A percentile compares a stretch with the other conserved stretches of the same genome.
phyloP scores from a whole-genome alignment of 2,797 vertebrate genomes.

The Phrynocephalus guinanensis region DNA sequence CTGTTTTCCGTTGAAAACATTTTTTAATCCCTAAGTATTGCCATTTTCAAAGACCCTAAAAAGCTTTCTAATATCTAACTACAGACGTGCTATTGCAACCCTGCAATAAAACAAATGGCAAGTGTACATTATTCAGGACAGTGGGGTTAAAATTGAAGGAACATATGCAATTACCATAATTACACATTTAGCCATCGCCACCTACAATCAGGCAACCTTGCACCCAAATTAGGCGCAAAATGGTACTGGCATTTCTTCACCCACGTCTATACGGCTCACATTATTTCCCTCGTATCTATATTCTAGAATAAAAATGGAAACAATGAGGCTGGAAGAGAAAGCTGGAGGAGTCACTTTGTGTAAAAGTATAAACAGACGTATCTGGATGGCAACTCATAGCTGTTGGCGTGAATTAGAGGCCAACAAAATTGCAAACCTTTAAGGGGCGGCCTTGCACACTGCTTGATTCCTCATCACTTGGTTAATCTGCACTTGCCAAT shows the following conservation, averaged over 20 bases:
- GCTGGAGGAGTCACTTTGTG: conserved; percentile 28
- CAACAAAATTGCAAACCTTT: background rate
- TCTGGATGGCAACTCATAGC: background rate
- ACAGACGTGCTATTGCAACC: conserved; percentile 13
- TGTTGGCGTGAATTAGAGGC: background rate
- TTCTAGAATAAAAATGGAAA: conserved; percentile 28
- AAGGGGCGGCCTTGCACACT: background rate
- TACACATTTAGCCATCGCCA: conserved; percentile 15
- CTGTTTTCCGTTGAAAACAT: conserved; percentile 21
- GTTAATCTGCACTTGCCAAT: background rate
- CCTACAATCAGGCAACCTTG: conserved; percentile 16
- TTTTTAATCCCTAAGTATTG: conserved; percentile 15
- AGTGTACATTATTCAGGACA: background rate
- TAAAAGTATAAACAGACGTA: background rate
- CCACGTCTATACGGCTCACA: background rate
- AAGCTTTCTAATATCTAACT: conserved; percentile 39
- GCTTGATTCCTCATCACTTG: background rate
- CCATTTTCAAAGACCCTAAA: conserved; percentile 19
- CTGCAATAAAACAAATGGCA: conserved; percentile 3
- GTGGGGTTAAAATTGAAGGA: background rate
- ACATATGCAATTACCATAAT: conserved; percentile 16
- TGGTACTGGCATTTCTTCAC: background rate
- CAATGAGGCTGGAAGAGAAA: conserved; percentile 7
- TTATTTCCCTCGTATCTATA: background rate
- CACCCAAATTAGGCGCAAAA: background rate